These are phyloP conservation scores for Drosophila suzukii DNA, from an alignment of 1,140 invertebrate genomes.

Conservation along the genomic window DNA sequence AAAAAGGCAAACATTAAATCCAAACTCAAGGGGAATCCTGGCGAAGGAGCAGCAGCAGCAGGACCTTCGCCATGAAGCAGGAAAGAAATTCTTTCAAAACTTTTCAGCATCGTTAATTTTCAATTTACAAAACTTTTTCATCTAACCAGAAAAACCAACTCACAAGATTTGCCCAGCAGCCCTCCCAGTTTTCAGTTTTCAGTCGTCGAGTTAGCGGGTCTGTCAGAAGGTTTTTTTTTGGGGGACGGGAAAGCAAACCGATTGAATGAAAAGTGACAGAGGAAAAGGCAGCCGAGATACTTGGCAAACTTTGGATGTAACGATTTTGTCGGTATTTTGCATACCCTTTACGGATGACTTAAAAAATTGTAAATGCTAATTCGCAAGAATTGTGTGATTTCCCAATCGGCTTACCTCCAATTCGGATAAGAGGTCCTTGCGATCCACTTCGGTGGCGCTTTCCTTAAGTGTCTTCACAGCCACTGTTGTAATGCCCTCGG, in stretches of 20 bases:
- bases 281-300: conserved; percentile 43
- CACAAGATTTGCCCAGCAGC: conserved; percentile 34
- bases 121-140: conserved; percentile 76
- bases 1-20: conserved; percentile 59
- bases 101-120: conserved; percentile 80
- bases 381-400: conserved; percentile 8
- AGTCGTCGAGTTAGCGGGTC: conserved; percentile 48
- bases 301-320: conserved; percentile 43
- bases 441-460: conserved; percentile 95
- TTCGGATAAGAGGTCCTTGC: conserved; percentile 93
- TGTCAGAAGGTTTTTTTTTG: conserved; percentile 21
- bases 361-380: conserved; percentile 33
- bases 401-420: conserved; percentile 85
- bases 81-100: conserved; percentile 66
- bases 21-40: conserved; percentile 35
- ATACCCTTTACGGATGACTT: conserved; percentile 22
- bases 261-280: conserved; percentile 59
- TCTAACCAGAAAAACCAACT: conserved; percentile 63
- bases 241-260: conserved; percentile 37
- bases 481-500: conserved; percentile 89
- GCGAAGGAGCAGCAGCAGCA: conserved; percentile 24
- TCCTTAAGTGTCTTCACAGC: conserved; percentile 97
- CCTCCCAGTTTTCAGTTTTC: conserved; percentile 3
- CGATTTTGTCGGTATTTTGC: conserved; percentile 45
- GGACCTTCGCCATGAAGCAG: conserved; percentile 11